Evolutionary conservation across 2,888 invertebrate species (phyloP), one percentile per base, ranked within the genome.

Genomic region (Gisinianus flammeolus): DNA sequence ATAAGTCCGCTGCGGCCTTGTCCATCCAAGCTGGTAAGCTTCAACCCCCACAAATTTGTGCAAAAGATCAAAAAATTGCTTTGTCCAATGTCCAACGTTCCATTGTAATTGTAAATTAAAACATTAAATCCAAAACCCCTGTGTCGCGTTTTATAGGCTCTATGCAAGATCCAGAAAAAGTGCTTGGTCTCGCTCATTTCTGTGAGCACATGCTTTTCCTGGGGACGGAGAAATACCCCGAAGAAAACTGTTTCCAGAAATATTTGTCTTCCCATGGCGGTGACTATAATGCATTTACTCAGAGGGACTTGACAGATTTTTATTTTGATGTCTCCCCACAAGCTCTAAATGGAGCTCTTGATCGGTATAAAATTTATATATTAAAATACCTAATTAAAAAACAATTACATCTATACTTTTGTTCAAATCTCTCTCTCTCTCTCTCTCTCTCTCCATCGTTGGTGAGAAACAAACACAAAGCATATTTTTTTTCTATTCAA

Each of bases 251-350:
- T 22, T 52, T 71, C 86, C 92, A 90, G 81, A 94, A 93, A 87
- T 98, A 92, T 87, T 88, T 98, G 0, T 92, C 93, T 0, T 94
- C 96, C 86, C 93, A 98, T 87, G 95, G 96, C 0, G 98, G 98
- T 0, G 89, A 90, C 3, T 92, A 92, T 26, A 98, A 98, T 89
- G 98, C 98, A 0, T 93, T 92, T 66, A 98, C 98, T 0, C 91
- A 92, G 70, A 90, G 92, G 0, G 95, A 98, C 86, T 93, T 95
- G 88, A 98, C 98, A 0, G 94, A 93, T 80, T 98, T 93, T 87
- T 95, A 93, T 87, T 98, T 98, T 87, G 96, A 98, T 86, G 92
- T 98, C 16, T 90, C 93, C 12, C 94, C 97, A 0, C 93, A 93
- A 24, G 90, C 93, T 85, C 88, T 98, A 0, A 87, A 89, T 26